phyloP scores from a whole-genome alignment of 1,140 invertebrate species.

The Drosophila nigromelanica region DNA sequence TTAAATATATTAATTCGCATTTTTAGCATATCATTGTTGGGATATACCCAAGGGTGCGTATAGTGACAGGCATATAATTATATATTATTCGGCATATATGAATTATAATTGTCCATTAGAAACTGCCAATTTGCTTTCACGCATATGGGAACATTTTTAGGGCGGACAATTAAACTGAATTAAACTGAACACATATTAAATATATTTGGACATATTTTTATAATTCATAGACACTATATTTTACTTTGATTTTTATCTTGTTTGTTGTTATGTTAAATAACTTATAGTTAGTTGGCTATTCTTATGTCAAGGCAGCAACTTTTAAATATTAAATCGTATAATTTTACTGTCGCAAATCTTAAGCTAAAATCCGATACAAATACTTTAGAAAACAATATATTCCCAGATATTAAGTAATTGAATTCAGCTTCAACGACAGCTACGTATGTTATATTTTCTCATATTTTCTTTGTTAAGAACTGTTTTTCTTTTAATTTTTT shows the following conservation, averaged over 20 bases:
- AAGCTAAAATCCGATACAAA: no score
- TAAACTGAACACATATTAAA: no score
- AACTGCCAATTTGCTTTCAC: not conserved
- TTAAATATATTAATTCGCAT: constrained; percentile 15
- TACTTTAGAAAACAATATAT: no score
- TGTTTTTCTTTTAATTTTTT: not conserved
- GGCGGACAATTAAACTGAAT: not conserved
- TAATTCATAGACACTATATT: no score
- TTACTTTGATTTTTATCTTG: no score
- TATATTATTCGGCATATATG: not conserved
- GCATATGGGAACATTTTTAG: constrained; percentile 4
- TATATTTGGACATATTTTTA: no score
- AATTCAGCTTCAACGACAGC: not conserved
- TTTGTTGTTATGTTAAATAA: no score
- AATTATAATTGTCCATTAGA: not conserved
- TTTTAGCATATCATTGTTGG: constrained; percentile 24
- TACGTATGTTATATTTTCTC: not conserved
- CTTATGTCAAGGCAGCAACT: no score
- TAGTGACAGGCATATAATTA: not conserved
- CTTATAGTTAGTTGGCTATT: no score
- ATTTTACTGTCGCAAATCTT: no score
- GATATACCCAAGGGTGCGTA: not conserved
- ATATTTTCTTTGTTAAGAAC: not conserved
- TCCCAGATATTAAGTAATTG: no score
- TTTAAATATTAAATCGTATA: no score